Evolutionary conservation across 2,888 invertebrate genomes (phyloP).

Genomic region (Lochmaea crataegi): DNA sequence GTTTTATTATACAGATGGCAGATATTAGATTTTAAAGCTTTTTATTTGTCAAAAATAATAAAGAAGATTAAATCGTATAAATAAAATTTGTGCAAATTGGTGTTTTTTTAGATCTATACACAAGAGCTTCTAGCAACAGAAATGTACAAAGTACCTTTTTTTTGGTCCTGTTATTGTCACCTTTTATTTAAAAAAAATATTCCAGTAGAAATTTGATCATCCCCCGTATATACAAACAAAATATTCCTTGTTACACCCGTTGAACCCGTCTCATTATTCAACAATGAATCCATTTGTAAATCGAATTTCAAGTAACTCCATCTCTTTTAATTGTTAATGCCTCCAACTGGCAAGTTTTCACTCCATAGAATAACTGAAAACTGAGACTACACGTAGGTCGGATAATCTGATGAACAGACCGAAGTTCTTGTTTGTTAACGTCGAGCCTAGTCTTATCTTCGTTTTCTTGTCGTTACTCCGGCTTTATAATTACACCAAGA

Average conservation of each 20-base stretch:
- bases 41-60: too few species aligned
- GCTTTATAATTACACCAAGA: neutral
- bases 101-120: too few species aligned
- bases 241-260: neutral
- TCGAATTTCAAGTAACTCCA: neutral
- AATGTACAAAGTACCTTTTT: too few species aligned
- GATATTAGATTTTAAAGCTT: too few species aligned
- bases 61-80: too few species aligned
- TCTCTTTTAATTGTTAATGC: neutral
- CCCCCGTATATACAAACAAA: too few species aligned
- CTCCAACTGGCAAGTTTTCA: neutral
- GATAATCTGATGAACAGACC: conserved; percentile 2
- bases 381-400: neutral
- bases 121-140: too few species aligned
- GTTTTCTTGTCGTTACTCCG: neutral
- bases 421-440: neutral
- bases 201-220: too few species aligned
- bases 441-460: neutral
- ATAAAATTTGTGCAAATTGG: too few species aligned
- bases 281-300: neutral
- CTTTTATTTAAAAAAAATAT: too few species aligned
- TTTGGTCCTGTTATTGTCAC: too few species aligned
- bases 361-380: conserved; percentile 4
- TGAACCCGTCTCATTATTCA: neutral
- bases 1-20: too few species aligned